These are phyloP conservation scores for Myripristis murdjan DNA, from an alignment of 2,797 vertebrate genomes.

Conservation along the genomic window DNA sequence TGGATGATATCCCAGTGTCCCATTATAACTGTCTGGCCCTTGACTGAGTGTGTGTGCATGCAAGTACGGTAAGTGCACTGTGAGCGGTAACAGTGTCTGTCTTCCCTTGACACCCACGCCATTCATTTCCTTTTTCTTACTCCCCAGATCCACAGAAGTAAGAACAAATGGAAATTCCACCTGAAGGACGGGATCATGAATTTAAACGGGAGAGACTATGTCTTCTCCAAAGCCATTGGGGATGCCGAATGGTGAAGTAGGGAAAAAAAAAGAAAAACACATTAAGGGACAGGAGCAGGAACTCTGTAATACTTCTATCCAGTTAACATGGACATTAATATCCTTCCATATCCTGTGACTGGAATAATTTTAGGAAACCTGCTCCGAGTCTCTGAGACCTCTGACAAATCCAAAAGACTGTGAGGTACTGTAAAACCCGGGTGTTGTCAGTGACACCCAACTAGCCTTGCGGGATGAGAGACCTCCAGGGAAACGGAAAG, in stretches of 20 bases:
- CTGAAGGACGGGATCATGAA: constrained; percentile 99
- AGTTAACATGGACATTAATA: constrained; percentile 74
- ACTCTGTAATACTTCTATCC: constrained; percentile 75
- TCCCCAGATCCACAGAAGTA: constrained; percentile 98
- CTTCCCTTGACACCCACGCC: constrained; percentile 56
- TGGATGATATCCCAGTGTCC: not conserved
- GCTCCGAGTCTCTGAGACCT: constrained; percentile 71
- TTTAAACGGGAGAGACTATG: constrained; percentile 98
- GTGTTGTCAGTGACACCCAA: constrained; percentile 51
- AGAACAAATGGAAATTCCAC: constrained; percentile 99
- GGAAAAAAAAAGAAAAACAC: not conserved
- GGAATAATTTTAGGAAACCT: constrained; percentile 77
- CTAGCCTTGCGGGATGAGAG: constrained; percentile 61
- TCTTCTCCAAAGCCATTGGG: constrained; percentile 99
- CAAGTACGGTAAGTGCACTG: constrained; percentile 21
- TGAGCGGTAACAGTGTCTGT: constrained; percentile 48
- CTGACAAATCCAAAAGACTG: constrained; percentile 69
- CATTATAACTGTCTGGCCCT: not conserved
- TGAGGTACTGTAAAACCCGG: constrained; percentile 62
- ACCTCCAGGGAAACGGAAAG: constrained; percentile 47
- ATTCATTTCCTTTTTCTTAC: constrained; percentile 47
- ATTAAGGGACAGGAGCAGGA: constrained; percentile 51
- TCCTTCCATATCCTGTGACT: constrained; percentile 79
- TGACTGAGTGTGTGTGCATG: not conserved
- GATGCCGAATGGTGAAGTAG: constrained; percentile 97